Conservation (phyloP, 2,888 invertebrate genomes). For the Mechanitis messenoides region DNA sequence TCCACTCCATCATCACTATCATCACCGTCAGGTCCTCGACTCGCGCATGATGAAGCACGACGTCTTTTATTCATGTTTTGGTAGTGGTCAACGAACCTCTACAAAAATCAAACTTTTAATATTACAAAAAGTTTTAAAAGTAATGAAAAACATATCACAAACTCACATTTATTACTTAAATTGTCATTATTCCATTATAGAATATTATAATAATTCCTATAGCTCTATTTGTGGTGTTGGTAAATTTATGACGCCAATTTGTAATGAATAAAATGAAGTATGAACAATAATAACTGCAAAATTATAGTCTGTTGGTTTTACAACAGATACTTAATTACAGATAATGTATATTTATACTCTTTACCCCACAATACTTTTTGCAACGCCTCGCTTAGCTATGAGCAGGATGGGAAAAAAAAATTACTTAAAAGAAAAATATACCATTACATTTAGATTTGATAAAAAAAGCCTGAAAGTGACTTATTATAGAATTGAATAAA, state of each 20-base stretch:
- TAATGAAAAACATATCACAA: background rate
- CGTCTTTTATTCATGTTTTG: conserved; percentile 84
- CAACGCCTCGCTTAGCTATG: no score
- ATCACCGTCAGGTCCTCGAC: conserved; percentile 81
- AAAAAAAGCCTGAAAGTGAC: no score
- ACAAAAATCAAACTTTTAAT: background rate
- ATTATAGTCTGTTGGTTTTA: background rate
- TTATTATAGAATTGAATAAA: no score
- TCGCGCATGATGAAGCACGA: conserved; percentile 89
- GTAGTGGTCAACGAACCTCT: conserved; percentile 1
- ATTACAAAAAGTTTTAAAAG: background rate
- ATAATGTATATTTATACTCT: no score
- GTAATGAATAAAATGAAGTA: background rate
- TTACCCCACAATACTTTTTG: no score
- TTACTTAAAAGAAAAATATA: no score
- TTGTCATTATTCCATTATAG: background rate
- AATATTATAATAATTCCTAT: background rate
- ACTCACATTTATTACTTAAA: conserved; percentile 7
- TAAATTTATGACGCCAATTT: background rate
- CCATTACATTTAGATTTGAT: no score
- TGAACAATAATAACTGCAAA: background rate
- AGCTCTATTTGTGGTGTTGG: background rate
- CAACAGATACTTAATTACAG: background rate
- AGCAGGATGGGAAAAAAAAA: no score
- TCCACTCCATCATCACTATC: conserved; percentile 81